Conservation (phyloP, 1,140 invertebrate genomes). For the Zaprionus gabonicus region DNA sequence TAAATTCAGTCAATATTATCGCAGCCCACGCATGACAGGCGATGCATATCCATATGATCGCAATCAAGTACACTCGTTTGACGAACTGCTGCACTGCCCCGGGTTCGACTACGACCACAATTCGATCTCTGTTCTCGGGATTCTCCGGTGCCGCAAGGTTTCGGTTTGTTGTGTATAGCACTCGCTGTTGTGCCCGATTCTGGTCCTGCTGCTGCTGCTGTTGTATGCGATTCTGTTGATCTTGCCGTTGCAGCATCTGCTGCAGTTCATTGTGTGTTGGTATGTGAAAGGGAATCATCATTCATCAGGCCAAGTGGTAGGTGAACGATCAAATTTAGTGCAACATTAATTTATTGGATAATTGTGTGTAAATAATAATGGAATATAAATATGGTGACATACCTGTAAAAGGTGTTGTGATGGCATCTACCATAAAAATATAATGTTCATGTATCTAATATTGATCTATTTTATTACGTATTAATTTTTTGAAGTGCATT, state of each 20-base stretch:
- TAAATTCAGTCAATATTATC: neutral
- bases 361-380: no score
- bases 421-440: no score
- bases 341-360: no score
- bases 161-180: neutral
- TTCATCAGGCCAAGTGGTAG: neutral
- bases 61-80: neutral
- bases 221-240: neutral
- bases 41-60: neutral
- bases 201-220: constrained; percentile 8
- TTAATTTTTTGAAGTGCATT: no score
- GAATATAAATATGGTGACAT: no score
- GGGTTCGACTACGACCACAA: neutral
- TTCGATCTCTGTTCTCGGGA: neutral
- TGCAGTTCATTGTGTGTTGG: neutral
- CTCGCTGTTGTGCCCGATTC: neutral
- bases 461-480: no score
- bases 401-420: no score
- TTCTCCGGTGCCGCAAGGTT: neutral
- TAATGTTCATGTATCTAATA: no score
- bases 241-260: neutral
- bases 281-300: neutral
- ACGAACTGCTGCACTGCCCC: neutral
- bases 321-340: no score
- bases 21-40: neutral